Base-by-base conservation (phyloP, 2,113 vertebrate genomes). In the Halcyon malimbica region DNA sequence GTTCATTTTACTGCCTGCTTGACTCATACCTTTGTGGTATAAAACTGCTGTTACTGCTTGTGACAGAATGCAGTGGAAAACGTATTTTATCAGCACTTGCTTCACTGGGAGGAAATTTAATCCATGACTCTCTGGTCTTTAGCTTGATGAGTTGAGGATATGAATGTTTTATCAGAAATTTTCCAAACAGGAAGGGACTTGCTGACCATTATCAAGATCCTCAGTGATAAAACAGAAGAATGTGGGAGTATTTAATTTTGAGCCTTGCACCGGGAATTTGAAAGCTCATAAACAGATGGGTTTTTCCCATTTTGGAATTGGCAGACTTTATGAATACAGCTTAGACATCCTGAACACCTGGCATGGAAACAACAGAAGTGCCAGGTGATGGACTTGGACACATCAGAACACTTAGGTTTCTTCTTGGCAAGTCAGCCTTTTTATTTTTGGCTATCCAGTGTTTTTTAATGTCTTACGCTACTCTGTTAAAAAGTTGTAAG, bases 121-220 rank as follows among this genome's bases (percentile, higher is more conserved):
- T 88, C 76, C 6, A 3, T 65, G n/a, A 26, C 6, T 3, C 35
- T 95, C 95, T 96, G 94, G 64, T 86, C 81, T 95, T 93, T 90
- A 91, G 67, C 70, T 95, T 97, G 59, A 60, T 76, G 44, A 26
- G 39, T 68, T 35, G 59, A 88, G 88, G 79, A 79, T 67, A 73
- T 94, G 89, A 96, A 95, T 93, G 83, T 20, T 96, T 96, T 94
- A 88, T 96, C 84, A 85, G 89, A 91, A 88, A 91, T 86, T 96
- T 96, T 95, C 94, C 87, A 51, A 89, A 90, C 84, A 94, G 97
- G 91, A 94, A 94, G 84, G 71, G 35, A 75, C 62, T 90, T 88
- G 23, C 65, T 0, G 11, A 42, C 63, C 39, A 67, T 78, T 91
- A 88, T 68, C 78, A 79, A 94, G 56, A 25, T 94, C 81, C 57